Conservation (phyloP, 2,113 vertebrate species). For the Fregetta grallaria region DNA sequence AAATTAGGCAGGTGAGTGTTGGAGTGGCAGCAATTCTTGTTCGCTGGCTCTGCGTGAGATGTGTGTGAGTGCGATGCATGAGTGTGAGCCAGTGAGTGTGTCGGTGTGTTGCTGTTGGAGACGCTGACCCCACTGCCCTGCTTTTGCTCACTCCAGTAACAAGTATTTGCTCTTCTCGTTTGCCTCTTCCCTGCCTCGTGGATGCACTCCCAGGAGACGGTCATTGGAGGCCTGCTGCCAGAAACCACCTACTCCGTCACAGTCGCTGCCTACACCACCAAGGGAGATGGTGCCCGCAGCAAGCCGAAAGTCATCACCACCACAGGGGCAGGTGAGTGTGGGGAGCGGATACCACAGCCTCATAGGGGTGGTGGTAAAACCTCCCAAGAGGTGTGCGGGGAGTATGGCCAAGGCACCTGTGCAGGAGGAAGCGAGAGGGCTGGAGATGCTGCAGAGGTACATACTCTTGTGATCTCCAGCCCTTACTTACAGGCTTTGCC, state of each 20-base stretch:
- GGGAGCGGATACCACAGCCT: neutral
- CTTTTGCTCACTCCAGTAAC: constrained; percentile 39
- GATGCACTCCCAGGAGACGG: constrained; percentile 77
- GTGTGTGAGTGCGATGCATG: neutral
- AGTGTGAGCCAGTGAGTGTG: neutral
- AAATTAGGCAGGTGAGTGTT: neutral
- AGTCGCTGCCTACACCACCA: constrained; percentile 92
- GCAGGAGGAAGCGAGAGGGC: neutral
- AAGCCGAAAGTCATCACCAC: constrained; percentile 91
- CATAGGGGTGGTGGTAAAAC: neutral
- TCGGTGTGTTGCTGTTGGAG: neutral
- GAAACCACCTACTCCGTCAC: constrained; percentile 93
- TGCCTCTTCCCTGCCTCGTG: constrained; percentile 10
- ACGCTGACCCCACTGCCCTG: neutral
- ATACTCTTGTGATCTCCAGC: constrained; percentile 20
- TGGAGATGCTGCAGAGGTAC: constrained; percentile 10
- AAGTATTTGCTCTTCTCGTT: neutral
- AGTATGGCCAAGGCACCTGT: neutral
- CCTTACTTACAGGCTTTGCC: neutral
- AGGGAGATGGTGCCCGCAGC: constrained; percentile 93
- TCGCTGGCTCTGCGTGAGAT: neutral
- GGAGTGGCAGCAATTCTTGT: neutral
- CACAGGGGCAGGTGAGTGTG: constrained; percentile 87
- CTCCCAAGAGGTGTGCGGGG: neutral
- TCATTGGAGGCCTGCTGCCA: constrained; percentile 85